phyloP scores from a whole-genome alignment of 2,797 vertebrate species.

The Pangasius djambal region DNA sequence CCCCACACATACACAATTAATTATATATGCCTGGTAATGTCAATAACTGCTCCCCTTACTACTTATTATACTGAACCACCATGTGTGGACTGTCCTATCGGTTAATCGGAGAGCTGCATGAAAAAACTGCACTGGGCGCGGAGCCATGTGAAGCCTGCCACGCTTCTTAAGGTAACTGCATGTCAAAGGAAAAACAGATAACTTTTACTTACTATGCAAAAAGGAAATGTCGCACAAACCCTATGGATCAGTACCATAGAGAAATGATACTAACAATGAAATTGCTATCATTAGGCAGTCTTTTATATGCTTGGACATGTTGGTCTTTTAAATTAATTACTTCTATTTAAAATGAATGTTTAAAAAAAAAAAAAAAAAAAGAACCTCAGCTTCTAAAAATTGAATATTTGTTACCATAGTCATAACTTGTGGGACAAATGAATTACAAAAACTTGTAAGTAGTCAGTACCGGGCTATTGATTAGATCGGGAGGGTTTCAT shows the following conservation, averaged over 20 bases:
- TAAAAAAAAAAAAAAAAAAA: conserved; percentile 30
- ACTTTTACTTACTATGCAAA: conserved; percentile 88
- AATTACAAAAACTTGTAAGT: conserved; percentile 46
- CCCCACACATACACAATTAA: conserved; percentile 40
- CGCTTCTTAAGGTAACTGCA: conserved; percentile 79
- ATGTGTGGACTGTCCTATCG: conserved; percentile 44
- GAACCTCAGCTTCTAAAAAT: conserved; percentile 50
- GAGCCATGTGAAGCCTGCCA: conserved; percentile 58
- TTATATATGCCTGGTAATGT: conserved; percentile 59
- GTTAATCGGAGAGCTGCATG: conserved; percentile 73
- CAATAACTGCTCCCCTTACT: conserved; percentile 54
- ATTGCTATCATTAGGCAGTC: conserved; percentile 58
- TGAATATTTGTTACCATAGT: conserved; percentile 54
- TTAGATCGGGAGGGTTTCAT: conserved; percentile 20
- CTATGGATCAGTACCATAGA: conserved; percentile 59
- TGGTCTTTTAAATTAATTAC: conserved; percentile 62
- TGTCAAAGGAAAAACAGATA: conserved; percentile 70
- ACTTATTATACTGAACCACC: conserved; percentile 52
- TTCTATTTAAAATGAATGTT: conserved; percentile 57
- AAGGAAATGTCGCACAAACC: conserved; percentile 79
- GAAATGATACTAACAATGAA: conserved; percentile 55
- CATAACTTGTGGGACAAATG: conserved; percentile 46
- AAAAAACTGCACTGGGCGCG: conserved; percentile 53
- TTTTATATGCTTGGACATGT: conserved; percentile 67
- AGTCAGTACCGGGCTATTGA: conserved; percentile 34